Evolutionary conservation across 2,797 vertebrate species (phyloP), one percentile per base, ranked within the genome.

Genomic region (Chelmon rostratus): DNA sequence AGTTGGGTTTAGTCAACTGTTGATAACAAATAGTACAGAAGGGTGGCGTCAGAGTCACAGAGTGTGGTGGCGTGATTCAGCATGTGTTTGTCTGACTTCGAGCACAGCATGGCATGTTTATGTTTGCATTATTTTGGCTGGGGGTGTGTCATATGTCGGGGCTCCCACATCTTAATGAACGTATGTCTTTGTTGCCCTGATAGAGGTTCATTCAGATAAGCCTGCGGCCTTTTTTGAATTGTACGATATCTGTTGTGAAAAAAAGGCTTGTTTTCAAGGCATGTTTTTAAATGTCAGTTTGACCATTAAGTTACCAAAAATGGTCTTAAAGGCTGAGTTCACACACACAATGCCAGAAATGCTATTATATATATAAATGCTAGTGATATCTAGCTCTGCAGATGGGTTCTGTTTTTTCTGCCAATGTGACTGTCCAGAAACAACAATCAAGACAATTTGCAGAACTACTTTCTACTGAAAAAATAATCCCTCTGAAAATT

Each of bases 1-100:
- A 64, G n/a, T 62, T 74, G 68, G 61, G 50, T 79, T 77, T 49
- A 69, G 81, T 76, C 59, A 52, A 23, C 53, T 65, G 54, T 38
- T 8, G 69, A 68, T 85, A 87, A 69, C 67, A 79, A 73, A 71
- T 21, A 59, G 68, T 8, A 37, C 31, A 63, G 42, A 42, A 37
- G 62, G 64, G 37, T 52, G 54, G 76, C 59, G 66, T 54, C 57
- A 46, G 42, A 78, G 62, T 75, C 73, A 62, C 72, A 18, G 81
- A 46, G 70, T 87, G 87, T 28, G 62, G 83, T 86, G 80, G 73
- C 80, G 79, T 91, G 87, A 79, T 73, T 75, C 76, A 82, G 83
- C 87, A 89, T 90, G 90, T 58, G 58, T 80, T 66, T 71, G 49
- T 73, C 42, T 72, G 76, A 74, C 46, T 76, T 61, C 57, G 38